Evolutionary conservation across 2,888 invertebrate species (phyloP).

Genomic region (Cotesia congregata): DNA sequence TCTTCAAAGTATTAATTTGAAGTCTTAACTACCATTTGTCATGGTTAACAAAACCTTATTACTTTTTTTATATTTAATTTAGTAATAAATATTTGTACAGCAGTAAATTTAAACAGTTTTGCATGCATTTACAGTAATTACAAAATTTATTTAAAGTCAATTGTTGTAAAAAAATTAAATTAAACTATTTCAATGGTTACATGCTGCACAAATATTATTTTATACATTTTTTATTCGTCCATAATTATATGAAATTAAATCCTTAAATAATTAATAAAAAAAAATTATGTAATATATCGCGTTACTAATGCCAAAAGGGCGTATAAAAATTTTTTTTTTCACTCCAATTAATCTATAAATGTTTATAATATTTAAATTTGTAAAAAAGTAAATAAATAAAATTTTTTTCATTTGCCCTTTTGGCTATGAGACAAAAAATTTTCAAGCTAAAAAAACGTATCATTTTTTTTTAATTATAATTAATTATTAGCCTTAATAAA

Average conservation of each 20-base stretch:
- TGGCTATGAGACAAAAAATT: too few relatives aligned
- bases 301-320: too few relatives aligned
- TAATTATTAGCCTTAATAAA: too few relatives aligned
- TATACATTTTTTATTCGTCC: neutral
- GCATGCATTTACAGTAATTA: slow-evolving; percentile 1
- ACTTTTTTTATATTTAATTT: neutral
- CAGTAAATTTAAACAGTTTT: neutral
- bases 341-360: too few relatives aligned
- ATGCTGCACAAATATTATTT: neutral
- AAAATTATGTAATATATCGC: neutral
- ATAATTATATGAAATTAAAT: neutral
- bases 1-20: neutral
- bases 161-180: neutral
- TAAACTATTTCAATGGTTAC: neutral
- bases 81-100: neutral
- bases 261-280: neutral
- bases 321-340: too few relatives aligned
- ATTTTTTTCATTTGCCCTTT: too few relatives aligned
- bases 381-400: too few relatives aligned
- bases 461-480: too few relatives aligned
- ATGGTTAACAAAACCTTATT: slow-evolving; percentile 25
- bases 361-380: too few relatives aligned
- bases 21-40: slow-evolving; percentile 11
- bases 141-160: neutral
- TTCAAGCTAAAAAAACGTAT: too few relatives aligned